phyloP scores from a whole-genome alignment of 92 coral and sea anemone genomes.

The Parazoanthus darwini region DNA sequence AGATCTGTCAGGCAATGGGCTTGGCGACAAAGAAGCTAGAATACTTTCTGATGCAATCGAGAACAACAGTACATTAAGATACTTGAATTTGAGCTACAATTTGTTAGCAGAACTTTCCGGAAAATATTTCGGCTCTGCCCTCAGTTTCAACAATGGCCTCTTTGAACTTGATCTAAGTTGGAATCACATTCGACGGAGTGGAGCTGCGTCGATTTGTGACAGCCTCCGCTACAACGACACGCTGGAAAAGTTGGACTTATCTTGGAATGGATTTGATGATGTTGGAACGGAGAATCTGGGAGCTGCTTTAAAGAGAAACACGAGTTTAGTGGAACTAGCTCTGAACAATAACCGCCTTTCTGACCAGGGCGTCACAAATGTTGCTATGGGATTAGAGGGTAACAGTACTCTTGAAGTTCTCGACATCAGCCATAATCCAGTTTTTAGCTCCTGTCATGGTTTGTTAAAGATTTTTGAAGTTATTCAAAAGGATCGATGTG shows the following conservation, averaged over 20 bases:
- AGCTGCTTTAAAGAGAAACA: constrained; percentile 73
- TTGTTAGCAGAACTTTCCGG: constrained; percentile 83
- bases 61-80: constrained; percentile 68
- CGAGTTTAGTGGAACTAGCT: constrained; percentile 59
- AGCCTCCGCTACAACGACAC: constrained; percentile 75
- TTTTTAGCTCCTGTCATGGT: constrained; percentile 57
- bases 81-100: constrained; percentile 80
- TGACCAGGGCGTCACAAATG: constrained; percentile 66
- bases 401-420: constrained; percentile 61
- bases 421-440: constrained; percentile 69
- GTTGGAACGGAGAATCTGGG: constrained; percentile 69
- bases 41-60: constrained; percentile 80
- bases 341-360: constrained; percentile 76
- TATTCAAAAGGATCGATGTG: constrained; percentile 52
- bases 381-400: constrained; percentile 67
- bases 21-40: constrained; percentile 78
- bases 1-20: constrained; percentile 81
- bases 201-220: constrained; percentile 65
- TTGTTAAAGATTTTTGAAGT: constrained; percentile 51
- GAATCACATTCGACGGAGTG: constrained; percentile 77
- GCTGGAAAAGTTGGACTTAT: constrained; percentile 70
- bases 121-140: constrained; percentile 71
- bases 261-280: constrained; percentile 92
- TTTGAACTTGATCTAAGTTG: constrained; percentile 75
- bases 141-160: constrained; percentile 76